Evolutionary conservation across 2,888 invertebrate species (phyloP), one percentile per base, ranked within the genome.

Genomic region (Coenonympha glycerion): DNA sequence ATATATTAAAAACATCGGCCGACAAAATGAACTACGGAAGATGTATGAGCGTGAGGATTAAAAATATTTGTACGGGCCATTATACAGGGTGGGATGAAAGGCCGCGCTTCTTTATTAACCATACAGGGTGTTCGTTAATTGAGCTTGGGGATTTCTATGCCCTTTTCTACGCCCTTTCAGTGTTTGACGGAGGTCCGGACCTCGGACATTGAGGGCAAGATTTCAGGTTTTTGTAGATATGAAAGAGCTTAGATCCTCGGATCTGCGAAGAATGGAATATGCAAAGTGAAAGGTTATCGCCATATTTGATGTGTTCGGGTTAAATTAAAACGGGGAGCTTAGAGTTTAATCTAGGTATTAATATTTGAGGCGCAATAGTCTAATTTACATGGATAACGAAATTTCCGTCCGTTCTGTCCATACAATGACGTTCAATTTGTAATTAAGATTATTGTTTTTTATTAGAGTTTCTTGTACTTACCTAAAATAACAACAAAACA

Each of bases 41-140:
- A 86, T 84, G 84, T 86, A 85, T 85, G 86, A 76, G 79, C 77
- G 71, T 68, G 69, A 71, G 85, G 86, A 86, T 86, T 86, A 86
- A 86, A 86, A 86, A 86, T 86, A 85, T 86, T 86, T 85, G 86
- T 83, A 79, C 83, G 85, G 71, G 72, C 85, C 85, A 86, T 86
- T 86, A 86, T 86, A 82, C 83, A 81, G 69, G 70, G 71, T 79
- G 85, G 84, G 85, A 86, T 86, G 86, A 84, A 85, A 84, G 68
- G 73, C 66, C 76, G 80, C 73, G 76, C 72, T 79, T 78, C 81
- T 84, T 82, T 85, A 85, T 85, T 83, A 84, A 81, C 75, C 71
- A 69, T 73, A 77, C 81, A 74, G 78, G 75, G 67, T 73, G 79
- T 64, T 58, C 70, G 71, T 79, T 84, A 86, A 85, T 85, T 82